A percentile compares a stretch with the other conserved stretches of the same genome.
These are phyloP conservation scores for Drepana falcataria DNA, from an alignment of 2,888 invertebrate species.

Conservation along the genomic window DNA sequence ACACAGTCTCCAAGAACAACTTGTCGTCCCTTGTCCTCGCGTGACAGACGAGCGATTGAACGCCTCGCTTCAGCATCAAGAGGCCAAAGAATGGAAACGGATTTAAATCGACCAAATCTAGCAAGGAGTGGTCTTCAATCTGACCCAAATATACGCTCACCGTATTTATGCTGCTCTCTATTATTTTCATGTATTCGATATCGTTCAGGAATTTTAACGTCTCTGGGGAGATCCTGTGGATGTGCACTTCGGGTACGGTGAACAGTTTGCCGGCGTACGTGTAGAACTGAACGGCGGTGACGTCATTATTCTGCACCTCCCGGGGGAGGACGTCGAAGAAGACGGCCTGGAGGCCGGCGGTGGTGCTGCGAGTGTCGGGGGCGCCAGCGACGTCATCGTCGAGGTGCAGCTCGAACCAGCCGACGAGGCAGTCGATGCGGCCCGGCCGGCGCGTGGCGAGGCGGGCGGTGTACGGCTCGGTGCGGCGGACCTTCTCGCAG, in stretches of 20 bases:
- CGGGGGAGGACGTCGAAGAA: conserved; percentile 7
- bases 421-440: conserved; percentile 49
- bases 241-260: background rate
- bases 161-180: conserved; percentile 2
- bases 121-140: background rate
- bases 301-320: background rate
- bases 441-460: conserved; percentile 5
- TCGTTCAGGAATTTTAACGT: conserved; percentile 10
- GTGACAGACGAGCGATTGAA: conserved; percentile 41
- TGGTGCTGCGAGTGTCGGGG: conserved; percentile 64
- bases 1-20: conserved; percentile 4
- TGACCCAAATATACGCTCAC: conserved; percentile 4
- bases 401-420: conserved; percentile 83
- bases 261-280: conserved; percentile 1
- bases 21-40: conserved; percentile 3
- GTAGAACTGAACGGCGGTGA: background rate
- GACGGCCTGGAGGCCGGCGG: conserved; percentile 35
- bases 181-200: conserved; percentile 14
- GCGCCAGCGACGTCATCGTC: conserved; percentile 70
- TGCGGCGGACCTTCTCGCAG: background rate
- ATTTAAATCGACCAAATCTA: conserved; percentile 64
- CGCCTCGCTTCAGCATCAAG: conserved; percentile 53
- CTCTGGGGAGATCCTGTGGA: conserved; percentile 1
- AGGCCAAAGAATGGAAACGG: conserved; percentile 77
- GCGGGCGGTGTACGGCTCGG: background rate